Percentiles rank a stretch among this genome's conserved stretches.
These are phyloP conservation scores for Clangula hyemalis DNA, from an alignment of 2,797 vertebrate genomes.

Conservation along the genomic window DNA sequence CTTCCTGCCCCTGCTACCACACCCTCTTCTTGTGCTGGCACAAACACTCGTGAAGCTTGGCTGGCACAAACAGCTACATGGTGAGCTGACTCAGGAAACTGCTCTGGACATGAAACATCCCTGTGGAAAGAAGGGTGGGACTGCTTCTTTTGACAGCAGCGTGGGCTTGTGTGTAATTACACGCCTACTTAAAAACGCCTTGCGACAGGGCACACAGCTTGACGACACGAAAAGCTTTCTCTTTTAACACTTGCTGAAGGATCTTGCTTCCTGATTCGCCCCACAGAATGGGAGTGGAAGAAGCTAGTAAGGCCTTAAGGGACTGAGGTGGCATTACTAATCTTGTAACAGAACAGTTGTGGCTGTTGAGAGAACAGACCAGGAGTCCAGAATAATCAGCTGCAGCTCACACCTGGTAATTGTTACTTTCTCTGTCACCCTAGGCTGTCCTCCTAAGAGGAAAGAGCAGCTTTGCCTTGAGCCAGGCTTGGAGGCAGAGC, in stretches of 20 bases:
- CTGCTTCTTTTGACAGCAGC: neutral
- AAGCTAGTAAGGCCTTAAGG: neutral
- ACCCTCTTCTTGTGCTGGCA: neutral
- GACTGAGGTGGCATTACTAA: neutral
- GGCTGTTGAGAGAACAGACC: neutral
- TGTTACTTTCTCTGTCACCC: neutral
- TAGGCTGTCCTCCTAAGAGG: neutral
- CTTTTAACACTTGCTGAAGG: neutral
- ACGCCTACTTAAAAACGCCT: neutral
- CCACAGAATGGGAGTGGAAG: neutral
- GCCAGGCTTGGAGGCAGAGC: neutral
- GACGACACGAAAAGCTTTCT: neutral
- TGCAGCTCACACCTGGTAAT: neutral
- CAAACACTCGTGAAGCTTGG: neutral
- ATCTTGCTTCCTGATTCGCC: neutral
- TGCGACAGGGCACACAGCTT: accelerated
- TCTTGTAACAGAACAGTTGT: neutral
- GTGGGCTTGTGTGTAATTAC: neutral
- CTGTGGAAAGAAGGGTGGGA: neutral
- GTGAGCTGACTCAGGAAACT: neutral
- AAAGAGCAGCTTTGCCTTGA: neutral
- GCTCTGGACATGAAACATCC: neutral
- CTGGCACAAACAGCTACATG: neutral
- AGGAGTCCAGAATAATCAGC: neutral
- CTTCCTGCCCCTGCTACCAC: neutral